phyloP scores from a whole-genome alignment of 2,113 vertebrate species.

The Macrotus californicus region DNA sequence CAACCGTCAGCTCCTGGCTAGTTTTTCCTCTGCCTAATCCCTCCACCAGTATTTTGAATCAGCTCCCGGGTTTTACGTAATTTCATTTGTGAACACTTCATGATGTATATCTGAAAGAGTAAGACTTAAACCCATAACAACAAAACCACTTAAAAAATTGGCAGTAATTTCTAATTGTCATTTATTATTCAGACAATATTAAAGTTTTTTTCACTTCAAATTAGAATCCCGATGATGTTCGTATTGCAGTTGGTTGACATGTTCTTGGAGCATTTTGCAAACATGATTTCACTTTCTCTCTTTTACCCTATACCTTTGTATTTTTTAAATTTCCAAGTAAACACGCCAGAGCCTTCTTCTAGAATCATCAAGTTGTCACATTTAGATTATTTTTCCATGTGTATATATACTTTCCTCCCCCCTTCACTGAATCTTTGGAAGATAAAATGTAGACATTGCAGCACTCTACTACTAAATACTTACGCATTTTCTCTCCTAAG shows the following conservation, averaged over 20 bases:
- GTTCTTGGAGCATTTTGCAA: background rate
- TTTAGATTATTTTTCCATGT: background rate
- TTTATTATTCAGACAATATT: background rate
- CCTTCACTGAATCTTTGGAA: background rate
- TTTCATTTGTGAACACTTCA: slow-evolving; percentile 23
- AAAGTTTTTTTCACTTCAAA: background rate
- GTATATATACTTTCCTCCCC: background rate
- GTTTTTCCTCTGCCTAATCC: background rate
- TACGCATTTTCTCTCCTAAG: background rate
- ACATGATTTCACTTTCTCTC: background rate
- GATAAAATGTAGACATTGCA: background rate
- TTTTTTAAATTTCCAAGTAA: background rate
- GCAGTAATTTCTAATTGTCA: background rate
- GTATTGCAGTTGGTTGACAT: background rate
- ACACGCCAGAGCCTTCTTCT: background rate
- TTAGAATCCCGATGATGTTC: slow-evolving; percentile 12
- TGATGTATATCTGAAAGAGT: slow-evolving; percentile 18
- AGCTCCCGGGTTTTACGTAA: background rate
- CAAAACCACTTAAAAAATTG: slow-evolving; percentile 1
- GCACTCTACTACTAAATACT: background rate
- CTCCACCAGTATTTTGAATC: slow-evolving; percentile 14
- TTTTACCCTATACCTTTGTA: background rate
- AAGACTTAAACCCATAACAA: background rate
- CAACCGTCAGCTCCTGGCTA: background rate
- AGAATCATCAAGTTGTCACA: background rate